Evolutionary conservation across 2,113 vertebrate species (phyloP).

Genomic region (Columbina picui): DNA sequence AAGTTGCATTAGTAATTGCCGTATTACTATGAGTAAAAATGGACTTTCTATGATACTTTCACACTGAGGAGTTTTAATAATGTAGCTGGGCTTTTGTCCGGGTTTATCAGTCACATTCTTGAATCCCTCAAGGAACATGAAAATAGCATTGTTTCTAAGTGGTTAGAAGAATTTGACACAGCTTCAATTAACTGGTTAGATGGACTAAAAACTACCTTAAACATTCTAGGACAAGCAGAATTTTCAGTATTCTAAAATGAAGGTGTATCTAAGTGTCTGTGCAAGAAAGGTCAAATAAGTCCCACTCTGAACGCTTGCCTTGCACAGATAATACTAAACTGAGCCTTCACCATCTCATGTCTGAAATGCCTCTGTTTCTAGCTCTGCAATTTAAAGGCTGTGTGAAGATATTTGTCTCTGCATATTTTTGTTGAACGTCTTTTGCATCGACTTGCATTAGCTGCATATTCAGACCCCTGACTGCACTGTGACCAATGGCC

Average conservation of each 20-base stretch:
- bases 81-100: not conserved
- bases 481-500: not conserved
- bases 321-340: not conserved
- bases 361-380: not conserved
- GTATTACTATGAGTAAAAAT: not conserved
- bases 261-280: not conserved
- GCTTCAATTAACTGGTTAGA: not conserved
- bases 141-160: not conserved
- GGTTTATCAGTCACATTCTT: not conserved
- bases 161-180: not conserved
- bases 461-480: not conserved
- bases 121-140: not conserved
- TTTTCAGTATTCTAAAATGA: not conserved
- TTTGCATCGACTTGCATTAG: not conserved
- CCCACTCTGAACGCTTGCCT: not conserved
- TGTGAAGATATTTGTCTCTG: not conserved
- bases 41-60: not conserved
- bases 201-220: not conserved
- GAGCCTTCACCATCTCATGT: not conserved
- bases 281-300: not conserved
- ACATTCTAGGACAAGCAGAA: not conserved
- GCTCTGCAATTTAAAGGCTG: not conserved
- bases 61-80: not conserved
- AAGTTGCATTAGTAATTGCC: not conserved
- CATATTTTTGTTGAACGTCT: rapidly evolving